Evolutionary conservation across 1,140 invertebrate genomes (phyloP).

Genomic region (Bombus vancouverensis): DNA sequence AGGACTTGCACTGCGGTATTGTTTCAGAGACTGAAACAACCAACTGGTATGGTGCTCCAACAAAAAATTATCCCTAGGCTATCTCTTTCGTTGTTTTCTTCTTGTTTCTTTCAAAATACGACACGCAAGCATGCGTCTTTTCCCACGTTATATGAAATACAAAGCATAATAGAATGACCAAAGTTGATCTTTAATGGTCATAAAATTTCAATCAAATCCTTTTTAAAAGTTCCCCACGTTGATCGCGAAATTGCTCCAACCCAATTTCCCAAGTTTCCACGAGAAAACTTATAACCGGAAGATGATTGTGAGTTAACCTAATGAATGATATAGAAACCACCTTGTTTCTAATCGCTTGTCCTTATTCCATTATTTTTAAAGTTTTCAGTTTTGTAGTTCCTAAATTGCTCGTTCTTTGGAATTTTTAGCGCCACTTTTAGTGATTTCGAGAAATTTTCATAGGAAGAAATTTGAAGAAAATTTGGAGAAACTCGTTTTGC

Average conservation of each 20-base stretch:
- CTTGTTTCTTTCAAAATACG: too few species aligned
- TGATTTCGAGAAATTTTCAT: not conserved
- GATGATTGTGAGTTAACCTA: not conserved
- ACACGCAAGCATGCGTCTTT: too few species aligned
- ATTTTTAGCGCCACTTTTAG: not conserved
- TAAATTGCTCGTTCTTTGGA: not conserved
- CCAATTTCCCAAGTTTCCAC: not conserved
- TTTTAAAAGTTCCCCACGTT: not conserved
- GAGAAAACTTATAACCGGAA: not conserved
- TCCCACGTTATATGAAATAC: not conserved
- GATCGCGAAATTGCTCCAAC: not conserved
- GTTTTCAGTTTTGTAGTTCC: not conserved
- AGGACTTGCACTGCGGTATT: not conserved
- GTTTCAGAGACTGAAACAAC: not conserved
- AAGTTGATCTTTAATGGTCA: not conserved
- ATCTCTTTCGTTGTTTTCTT: not conserved
- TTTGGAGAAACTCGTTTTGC: too few species aligned
- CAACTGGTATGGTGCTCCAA: not conserved
- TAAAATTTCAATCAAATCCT: slow-evolving; percentile 25
- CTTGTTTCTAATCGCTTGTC: not conserved
- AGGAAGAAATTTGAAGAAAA: too few species aligned
- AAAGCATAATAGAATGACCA: not conserved
- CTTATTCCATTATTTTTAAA: not conserved
- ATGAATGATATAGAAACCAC: not conserved
- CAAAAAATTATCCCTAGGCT: not conserved